A percentile compares a stretch with the other conserved stretches of the same genome.
These are phyloP conservation scores for Coleophora flavipennella DNA, from an alignment of 2,888 invertebrate genomes.

Conservation along the genomic window DNA sequence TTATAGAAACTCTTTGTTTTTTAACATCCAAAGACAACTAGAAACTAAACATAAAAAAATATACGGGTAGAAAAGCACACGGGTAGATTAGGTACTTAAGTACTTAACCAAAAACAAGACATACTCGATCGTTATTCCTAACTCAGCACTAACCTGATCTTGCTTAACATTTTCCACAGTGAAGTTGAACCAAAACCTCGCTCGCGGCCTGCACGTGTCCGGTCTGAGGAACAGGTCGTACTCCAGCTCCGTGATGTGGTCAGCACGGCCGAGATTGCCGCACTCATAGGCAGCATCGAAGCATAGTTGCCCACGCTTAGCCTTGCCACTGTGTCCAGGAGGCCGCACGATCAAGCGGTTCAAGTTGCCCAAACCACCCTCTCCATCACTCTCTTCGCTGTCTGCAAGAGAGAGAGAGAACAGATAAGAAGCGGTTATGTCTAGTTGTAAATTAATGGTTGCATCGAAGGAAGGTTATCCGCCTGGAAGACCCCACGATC, in stretches of 20 bases:
- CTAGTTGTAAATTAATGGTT: too few relatives aligned
- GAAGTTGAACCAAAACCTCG: constrained; percentile 98
- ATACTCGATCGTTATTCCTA: too few relatives aligned
- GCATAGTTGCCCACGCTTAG: constrained; percentile 95
- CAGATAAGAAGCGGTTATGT: too few relatives aligned
- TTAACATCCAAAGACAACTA: too few relatives aligned
- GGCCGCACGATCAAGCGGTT: constrained; percentile 90
- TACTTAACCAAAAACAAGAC: too few relatives aligned
- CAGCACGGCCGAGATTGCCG: constrained; percentile 96
- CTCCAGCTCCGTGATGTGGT: constrained; percentile 93
- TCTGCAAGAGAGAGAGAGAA: constrained; percentile 62
- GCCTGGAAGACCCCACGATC: too few relatives aligned
- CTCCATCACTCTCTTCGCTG: constrained; percentile 93
- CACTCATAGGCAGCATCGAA: constrained; percentile 98
- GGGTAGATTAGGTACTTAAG: too few relatives aligned
- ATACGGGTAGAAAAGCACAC: too few relatives aligned
- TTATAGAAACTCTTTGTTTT: too few relatives aligned
- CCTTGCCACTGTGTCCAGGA: constrained; percentile 94
- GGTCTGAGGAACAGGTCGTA: constrained; percentile 97
- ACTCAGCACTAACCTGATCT: constrained; percentile 81
- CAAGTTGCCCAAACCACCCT: constrained; percentile 94
- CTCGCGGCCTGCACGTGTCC: constrained; percentile 94
- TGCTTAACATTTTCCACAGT: constrained; percentile 95
- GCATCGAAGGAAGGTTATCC: too few relatives aligned
- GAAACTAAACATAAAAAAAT: too few relatives aligned